Evolutionary conservation across 2,888 invertebrate species (phyloP), one percentile per base, ranked within the genome.

Genomic region (Dryococelus australis): DNA sequence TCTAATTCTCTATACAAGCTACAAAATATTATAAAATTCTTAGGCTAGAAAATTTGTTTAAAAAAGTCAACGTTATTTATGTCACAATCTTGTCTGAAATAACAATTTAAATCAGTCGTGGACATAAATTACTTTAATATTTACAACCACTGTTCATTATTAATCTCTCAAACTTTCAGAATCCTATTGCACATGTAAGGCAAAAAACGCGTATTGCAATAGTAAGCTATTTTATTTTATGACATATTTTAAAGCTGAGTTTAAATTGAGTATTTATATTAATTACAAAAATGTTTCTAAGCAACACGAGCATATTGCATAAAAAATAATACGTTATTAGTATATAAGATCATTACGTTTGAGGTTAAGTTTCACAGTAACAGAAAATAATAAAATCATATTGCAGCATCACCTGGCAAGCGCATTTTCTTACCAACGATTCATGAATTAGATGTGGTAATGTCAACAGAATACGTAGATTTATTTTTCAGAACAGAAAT

Each of bases 101-200:
- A 43, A 43, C 43, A 43, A 24, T 83, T 83, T 83, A 27, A 83
- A 83, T 83, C 83, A 83, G 83, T 83, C 83, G 43, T 83, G 28
- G 35, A 83, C 28, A 28, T 28, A 28, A 28, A 28, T 28, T 83
- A 83, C 43, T 83, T 83, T 28, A 43, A 24, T 83, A 28, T 83
- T 43, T 83, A 83, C 28, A 83, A 43, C 43, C 43, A 4, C 24
- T 83, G 3, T 20, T 28, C 20, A 27, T 83, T 43, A 83, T 43
- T 83, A 83, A 43, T 83, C 83, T 43, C 43, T 83, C 43, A 83
- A 28, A 43, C 43, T 28, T 24, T 35, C 83, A 83, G 20, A 83
- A 16, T 28, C 83, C 28, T 83, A 83, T 83, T 83, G 83, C 83
- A 43, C 83, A 83, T 28, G 35, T 83, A 83, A 83, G 83, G 83